phyloP scores from a whole-genome alignment of 1,140 invertebrate species.

The Cepaea nemoralis region DNA sequence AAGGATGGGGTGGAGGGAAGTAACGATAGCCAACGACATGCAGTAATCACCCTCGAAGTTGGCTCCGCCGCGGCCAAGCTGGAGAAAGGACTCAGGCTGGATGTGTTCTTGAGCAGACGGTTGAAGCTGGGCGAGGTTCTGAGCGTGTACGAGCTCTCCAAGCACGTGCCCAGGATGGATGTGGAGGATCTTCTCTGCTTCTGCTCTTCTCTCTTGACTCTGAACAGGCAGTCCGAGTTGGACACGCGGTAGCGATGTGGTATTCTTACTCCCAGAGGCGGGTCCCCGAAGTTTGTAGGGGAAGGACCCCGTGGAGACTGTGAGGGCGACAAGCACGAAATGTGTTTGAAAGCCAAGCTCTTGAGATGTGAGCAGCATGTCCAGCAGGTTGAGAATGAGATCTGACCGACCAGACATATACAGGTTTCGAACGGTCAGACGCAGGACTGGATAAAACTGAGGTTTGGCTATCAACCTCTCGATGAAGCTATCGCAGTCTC shows the following conservation, averaged over 20 bases:
- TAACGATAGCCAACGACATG: no score
- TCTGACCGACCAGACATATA: slow-evolving; percentile 39
- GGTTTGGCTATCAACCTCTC: slow-evolving; percentile 39
- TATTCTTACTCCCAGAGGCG: background rate
- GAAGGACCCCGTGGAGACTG: slow-evolving; percentile 16
- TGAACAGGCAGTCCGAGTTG: slow-evolving; percentile 28
- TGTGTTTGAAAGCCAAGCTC: slow-evolving; percentile 18
- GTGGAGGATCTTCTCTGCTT: slow-evolving; percentile 34
- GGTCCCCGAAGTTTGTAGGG: slow-evolving; percentile 5
- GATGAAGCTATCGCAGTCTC: slow-evolving; percentile 43
- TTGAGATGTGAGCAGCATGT: slow-evolving; percentile 39
- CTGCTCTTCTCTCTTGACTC: slow-evolving; percentile 33
- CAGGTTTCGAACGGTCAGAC: slow-evolving; percentile 42
- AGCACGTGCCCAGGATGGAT: slow-evolving; percentile 26
- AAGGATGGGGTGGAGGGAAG: no score
- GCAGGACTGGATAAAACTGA: slow-evolving; percentile 44
- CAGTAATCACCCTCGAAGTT: slow-evolving; percentile 11
- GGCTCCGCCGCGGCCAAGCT: background rate
- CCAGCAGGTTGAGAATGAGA: slow-evolving; percentile 41
- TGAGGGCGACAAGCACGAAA: background rate
- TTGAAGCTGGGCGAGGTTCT: slow-evolving; percentile 22
- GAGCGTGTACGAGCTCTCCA: background rate
- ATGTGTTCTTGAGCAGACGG: background rate
- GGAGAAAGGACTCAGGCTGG: slow-evolving; percentile 12
- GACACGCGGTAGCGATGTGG: slow-evolving; percentile 17